Evolutionary conservation across 2,888 invertebrate genomes (phyloP).

Genomic region (Acanthoscelides obtectus): DNA sequence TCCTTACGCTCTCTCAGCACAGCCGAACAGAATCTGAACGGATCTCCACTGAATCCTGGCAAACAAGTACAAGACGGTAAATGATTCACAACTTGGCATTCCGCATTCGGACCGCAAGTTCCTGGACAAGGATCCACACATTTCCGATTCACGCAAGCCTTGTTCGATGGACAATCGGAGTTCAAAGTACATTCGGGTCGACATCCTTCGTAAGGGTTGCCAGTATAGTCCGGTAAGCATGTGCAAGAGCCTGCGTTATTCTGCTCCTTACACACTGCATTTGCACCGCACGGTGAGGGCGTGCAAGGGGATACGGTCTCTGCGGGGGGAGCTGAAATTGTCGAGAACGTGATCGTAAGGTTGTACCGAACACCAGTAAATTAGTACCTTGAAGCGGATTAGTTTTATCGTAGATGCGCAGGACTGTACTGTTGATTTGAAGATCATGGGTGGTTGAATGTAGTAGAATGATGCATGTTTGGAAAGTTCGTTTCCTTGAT

Average conservation of each 20-base stretch:
- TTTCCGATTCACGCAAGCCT: constrained; percentile 67
- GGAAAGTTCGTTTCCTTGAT: no score
- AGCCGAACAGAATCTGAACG: constrained; percentile 31
- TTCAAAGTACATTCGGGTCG: constrained; percentile 70
- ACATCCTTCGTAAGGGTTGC: constrained; percentile 72
- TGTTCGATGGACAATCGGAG: constrained; percentile 66
- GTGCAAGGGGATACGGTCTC: constrained; percentile 50
- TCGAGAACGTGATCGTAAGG: constrained; percentile 38
- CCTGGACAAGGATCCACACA: constrained; percentile 79
- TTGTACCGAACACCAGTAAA: no score
- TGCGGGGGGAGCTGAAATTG: constrained; percentile 18
- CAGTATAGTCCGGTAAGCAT: constrained; percentile 62
- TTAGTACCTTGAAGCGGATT: background rate
- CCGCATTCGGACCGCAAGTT: constrained; percentile 69
- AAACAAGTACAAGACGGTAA: constrained; percentile 64
- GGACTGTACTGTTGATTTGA: background rate
- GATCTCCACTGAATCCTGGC: constrained; percentile 34
- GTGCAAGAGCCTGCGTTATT: constrained; percentile 52
- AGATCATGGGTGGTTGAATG: background rate
- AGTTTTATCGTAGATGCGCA: background rate
- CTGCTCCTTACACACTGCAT: constrained; percentile 55
- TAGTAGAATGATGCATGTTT: no score
- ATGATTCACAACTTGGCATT: constrained; percentile 71
- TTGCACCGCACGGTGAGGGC: constrained; percentile 63
- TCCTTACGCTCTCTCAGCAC: constrained; percentile 9